Evolutionary conservation across 2,797 vertebrate genomes (phyloP), one percentile per base, ranked within the genome.

Genomic region (Pithecia hirsuta): DNA sequence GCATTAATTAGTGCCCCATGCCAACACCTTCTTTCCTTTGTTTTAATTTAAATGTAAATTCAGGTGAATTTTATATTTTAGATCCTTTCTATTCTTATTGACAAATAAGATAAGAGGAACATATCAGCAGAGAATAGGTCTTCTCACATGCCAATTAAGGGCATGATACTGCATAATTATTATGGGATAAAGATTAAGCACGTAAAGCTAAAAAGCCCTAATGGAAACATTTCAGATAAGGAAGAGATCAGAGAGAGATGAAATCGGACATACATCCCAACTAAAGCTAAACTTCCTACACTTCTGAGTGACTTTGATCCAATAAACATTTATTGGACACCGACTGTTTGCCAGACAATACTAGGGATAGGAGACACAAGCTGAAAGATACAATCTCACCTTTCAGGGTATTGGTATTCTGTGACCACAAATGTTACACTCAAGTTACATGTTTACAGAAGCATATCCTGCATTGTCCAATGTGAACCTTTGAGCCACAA

Each of bases 11-110:
- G 79, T 76, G 76, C 57, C 80, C 85, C 33, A 30, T 59, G 87
- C 78, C 83, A 80, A 87, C 13, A 50, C 95, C 61, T 80, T 75
- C 36, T 74, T 30, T 12, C 79, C 88, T 97, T 97, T 97, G 93
- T 96, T 98, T 98, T 97, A 96, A 98, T 98, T 97, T 98, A 97
- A 98, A 98, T 97, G 96, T 98, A 98, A 97, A 98, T 97, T 92
- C 33, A 44, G 87, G 78, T 24, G 57, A 97, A 93, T 97, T 95
- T 97, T 85, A 44, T 78, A 83, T 59, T 97, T 97, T 93, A 96
- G 61, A 82, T 92, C 88, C 33, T 97, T 67, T 97, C 76, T 87
- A 85, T 93, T 93, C 92, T 83, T 96, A 95, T 95, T 96, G 95
- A 98, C 96, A 98, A 97, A 98, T 97, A 97, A 89, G 97, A 92